Evolutionary conservation across 2,888 invertebrate species (phyloP).

Genomic region (Rhamphomyia laevipes): DNA sequence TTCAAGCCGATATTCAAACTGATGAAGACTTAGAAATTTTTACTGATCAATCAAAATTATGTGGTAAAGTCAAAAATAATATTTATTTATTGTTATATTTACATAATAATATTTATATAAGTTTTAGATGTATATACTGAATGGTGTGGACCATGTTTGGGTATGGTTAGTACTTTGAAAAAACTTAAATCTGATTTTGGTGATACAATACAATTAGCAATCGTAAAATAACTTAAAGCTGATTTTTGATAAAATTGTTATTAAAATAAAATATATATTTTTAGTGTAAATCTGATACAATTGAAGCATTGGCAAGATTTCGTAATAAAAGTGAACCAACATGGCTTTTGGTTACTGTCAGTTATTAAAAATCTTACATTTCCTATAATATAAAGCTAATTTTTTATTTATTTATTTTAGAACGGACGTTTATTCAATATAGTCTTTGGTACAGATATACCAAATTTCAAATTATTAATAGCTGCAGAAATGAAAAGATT

Average conservation of each 20-base stretch:
- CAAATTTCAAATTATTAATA: slow-evolving; percentile 56
- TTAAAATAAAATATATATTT: too few relatives aligned
- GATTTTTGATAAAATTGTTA: too few relatives aligned
- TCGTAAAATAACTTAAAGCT: too few relatives aligned
- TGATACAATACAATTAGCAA: slow-evolving; percentile 61
- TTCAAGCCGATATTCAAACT: slow-evolving; percentile 67
- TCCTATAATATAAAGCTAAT: too few relatives aligned
- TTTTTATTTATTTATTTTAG: too few relatives aligned
- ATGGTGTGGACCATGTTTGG: slow-evolving; percentile 84
- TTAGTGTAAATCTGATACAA: slow-evolving; percentile 57
- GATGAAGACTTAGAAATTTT: slow-evolving; percentile 81
- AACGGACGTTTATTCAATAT: slow-evolving; percentile 63
- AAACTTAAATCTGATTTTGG: slow-evolving; percentile 81
- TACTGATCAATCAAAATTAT: slow-evolving; percentile 58
- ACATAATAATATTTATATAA: too few relatives aligned
- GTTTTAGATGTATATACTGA: slow-evolving; percentile 82
- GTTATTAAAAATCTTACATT: not conserved
- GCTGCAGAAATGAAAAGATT: slow-evolving; percentile 54
- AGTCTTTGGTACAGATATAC: slow-evolving; percentile 75
- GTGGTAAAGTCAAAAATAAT: slow-evolving; percentile 43
- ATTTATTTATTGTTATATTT: slow-evolving; percentile 1
- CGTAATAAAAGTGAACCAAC: slow-evolving; percentile 76
- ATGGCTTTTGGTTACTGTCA: slow-evolving; percentile 77
- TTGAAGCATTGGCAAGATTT: slow-evolving; percentile 61
- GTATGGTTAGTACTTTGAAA: slow-evolving; percentile 72